Percentiles rank a stretch among this genome's conserved stretches.
Evolutionary conservation across 1,140 invertebrate genomes (phyloP).

Genomic region (Saccostrea echinata): DNA sequence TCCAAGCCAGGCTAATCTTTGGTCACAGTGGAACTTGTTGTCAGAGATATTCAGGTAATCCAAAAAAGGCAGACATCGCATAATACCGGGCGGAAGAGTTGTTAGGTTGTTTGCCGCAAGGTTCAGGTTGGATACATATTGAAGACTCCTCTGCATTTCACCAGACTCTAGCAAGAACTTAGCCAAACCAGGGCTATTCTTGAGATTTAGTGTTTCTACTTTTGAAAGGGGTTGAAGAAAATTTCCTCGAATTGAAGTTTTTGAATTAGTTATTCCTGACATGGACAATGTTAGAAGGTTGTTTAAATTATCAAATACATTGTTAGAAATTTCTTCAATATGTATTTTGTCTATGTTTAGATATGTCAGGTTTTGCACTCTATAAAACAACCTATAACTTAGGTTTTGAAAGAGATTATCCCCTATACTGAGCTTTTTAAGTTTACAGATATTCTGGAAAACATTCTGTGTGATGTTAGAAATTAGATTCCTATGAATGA

Average conservation of each 20-base stretch:
- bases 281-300: constrained; percentile 85
- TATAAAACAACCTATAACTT: constrained; percentile 70
- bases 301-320: constrained; percentile 82
- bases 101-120: constrained; percentile 84
- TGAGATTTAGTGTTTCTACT: constrained; percentile 86
- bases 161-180: constrained; percentile 83
- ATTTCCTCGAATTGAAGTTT: constrained; percentile 78
- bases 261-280: constrained; percentile 83
- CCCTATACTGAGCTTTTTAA: constrained; percentile 81
- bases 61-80: constrained; percentile 86
- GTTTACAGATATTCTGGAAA: constrained; percentile 64
- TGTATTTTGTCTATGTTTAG: constrained; percentile 35
- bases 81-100: constrained; percentile 82
- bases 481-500: constrained; percentile 67
- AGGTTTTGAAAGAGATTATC: constrained; percentile 77
- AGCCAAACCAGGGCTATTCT: constrained; percentile 86
- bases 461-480: constrained; percentile 48
- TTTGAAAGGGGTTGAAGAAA: constrained; percentile 81
- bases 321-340: background rate
- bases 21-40: constrained; percentile 80
- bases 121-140: constrained; percentile 59
- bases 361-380: constrained; percentile 83
- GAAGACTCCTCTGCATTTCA: constrained; percentile 85
- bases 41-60: constrained; percentile 76
- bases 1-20: constrained; percentile 71